Evolutionary conservation across 2,888 invertebrate species (phyloP), one percentile per base, ranked within the genome.

Genomic region (Alloscopus bannaensis): DNA sequence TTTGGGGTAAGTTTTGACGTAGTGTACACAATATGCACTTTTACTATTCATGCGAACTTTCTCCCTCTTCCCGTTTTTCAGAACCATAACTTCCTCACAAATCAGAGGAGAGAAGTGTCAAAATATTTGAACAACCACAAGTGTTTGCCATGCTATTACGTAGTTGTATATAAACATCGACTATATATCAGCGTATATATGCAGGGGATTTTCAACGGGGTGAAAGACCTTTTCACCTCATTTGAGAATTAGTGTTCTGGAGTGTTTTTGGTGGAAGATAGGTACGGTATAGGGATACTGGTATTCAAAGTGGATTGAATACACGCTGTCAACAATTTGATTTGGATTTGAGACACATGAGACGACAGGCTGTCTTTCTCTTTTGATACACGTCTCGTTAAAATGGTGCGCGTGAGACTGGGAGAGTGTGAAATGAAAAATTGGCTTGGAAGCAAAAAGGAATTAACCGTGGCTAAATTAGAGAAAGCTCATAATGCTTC

Each of bases 1-100:
- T 98, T 97, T 91, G 97, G 97, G 92, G 97, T 97, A 89, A 92
- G 94, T 91, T 6, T n/a, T n/a, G n/a, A n/a, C n/a, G n/a, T 47
- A n/a, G n/a, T n/a, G n/a, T n/a, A n/a, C n/a, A n/a, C n/a, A n/a
- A n/a, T 42, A 42, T 42, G 13, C 36, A 36, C 42, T 18, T n/a
- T n/a, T n/a, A n/a, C 24, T 45, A n/a, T 45, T 45, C 45, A 36
- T 6, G 13, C 36, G n/a, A 36, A 8, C 36, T 36, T 36, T 36
- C 13, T 13, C 36, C 36, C 8, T 8, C 36, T 8, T 36, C 36
- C 6, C 36, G 6, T 45, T n/a, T 45, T 3, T 16, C 18, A 16
- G n/a, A 11, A 45, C 4, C 18, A 45, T 45, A 11, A 45, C 4
- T 45, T n/a, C 36, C 45, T 45, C 45, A 45, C 6, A 36, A 13